Conservation (phyloP, 2,797 vertebrate genomes). For the Melopsittacus undulatus region DNA sequence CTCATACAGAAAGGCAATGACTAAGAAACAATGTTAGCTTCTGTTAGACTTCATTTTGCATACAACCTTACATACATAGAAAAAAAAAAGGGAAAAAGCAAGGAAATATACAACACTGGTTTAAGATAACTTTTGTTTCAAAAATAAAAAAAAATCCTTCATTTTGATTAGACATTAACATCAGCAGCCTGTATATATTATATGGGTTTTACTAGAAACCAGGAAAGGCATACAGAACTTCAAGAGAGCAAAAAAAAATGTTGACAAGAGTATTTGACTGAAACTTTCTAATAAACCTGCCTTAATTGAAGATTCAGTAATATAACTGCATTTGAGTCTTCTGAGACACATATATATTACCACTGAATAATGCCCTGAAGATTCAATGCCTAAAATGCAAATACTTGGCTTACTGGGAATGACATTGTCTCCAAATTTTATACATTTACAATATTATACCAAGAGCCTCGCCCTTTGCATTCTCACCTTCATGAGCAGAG, state of each 20-base stretch:
- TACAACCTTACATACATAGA: not conserved
- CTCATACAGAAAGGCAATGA: not conserved
- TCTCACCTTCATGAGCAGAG: not conserved
- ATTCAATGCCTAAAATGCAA: not conserved
- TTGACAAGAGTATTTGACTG: not conserved
- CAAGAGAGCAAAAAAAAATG: not conserved
- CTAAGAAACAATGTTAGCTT: not conserved
- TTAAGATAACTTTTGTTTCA: not conserved
- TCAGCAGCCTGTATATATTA: not conserved
- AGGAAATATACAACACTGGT: not conserved
- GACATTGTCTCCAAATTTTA: not conserved
- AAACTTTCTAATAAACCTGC: not conserved
- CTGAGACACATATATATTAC: not conserved
- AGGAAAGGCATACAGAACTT: not conserved
- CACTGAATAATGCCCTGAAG: not conserved
- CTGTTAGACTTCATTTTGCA: not conserved
- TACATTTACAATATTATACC: not conserved
- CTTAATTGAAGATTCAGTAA: not conserved
- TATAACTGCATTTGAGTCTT: not conserved
- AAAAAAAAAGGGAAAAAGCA: not conserved
- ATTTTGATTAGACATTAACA: not conserved
- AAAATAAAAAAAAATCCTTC: not conserved
- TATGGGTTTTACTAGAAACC: not conserved
- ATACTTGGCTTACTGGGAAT: fast-evolving
- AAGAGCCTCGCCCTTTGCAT: not conserved